These are phyloP conservation scores for Varecia variegata DNA, from an alignment of 2,797 vertebrate species.

Conservation along the genomic window DNA sequence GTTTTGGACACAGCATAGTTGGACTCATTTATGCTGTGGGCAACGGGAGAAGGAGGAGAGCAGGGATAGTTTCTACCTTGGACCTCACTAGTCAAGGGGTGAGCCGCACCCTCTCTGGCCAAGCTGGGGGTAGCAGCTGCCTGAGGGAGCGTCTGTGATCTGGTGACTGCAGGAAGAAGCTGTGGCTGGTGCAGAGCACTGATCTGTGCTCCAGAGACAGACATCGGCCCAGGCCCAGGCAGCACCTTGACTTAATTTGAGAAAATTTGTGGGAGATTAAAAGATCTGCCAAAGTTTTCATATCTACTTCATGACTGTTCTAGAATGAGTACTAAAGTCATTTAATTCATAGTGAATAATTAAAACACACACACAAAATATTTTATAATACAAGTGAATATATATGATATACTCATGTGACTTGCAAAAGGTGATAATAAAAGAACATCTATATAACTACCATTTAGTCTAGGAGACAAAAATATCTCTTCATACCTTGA, in stretches of 20 bases:
- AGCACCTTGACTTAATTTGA: too few species aligned
- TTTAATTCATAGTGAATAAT: not conserved
- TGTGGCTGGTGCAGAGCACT: rapidly evolving
- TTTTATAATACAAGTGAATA: not conserved
- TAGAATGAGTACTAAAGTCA: not conserved
- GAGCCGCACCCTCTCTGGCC: not conserved
- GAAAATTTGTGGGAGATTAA: not conserved
- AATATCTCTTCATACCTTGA: rapidly evolving
- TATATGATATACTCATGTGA: not conserved
- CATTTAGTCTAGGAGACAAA: not conserved
- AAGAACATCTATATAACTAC: not conserved
- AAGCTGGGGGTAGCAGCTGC: rapidly evolving
- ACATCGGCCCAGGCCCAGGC: too few species aligned
- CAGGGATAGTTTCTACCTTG: not conserved
- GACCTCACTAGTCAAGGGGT: not conserved
- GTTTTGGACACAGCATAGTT: not conserved
- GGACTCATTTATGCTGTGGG: not conserved
- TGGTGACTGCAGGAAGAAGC: not conserved
- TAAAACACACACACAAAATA: not conserved
- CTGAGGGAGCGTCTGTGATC: rapidly evolving
- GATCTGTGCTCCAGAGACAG: not conserved
- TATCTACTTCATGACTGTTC: not conserved
- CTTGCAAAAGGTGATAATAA: not conserved
- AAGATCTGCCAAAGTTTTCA: not conserved
- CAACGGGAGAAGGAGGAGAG: not conserved